These are phyloP conservation scores for Aplochiton taeniatus DNA, from an alignment of 2,797 vertebrate genomes.

Conservation along the genomic window DNA sequence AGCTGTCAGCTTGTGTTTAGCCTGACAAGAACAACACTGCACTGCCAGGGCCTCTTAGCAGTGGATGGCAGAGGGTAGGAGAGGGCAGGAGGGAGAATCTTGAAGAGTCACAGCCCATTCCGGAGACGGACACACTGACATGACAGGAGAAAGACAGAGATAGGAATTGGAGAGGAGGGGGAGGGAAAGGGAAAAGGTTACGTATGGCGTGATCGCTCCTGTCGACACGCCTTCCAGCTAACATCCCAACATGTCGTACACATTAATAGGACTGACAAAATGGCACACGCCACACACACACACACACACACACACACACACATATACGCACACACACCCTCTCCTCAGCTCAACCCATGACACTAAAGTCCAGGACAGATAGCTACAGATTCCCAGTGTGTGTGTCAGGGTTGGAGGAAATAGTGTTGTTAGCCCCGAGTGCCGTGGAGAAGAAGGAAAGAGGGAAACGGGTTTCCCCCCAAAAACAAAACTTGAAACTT, in stretches of 20 bases:
- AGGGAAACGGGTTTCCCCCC: too few relatives aligned
- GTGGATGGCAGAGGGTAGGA: neutral
- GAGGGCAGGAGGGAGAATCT: neutral
- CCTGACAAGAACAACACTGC: slow-evolving; percentile 21
- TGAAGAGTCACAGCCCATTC: neutral
- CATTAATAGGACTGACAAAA: slow-evolving; percentile 4
- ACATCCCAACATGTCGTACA: neutral
- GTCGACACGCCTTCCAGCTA: neutral
- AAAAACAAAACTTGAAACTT: too few relatives aligned
- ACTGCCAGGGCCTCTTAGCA: slow-evolving; percentile 1
- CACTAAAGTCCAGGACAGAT: too few relatives aligned
- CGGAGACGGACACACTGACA: neutral
- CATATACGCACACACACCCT: too few relatives aligned
- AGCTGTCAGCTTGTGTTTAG: slow-evolving; percentile 48
- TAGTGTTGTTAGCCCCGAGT: too few relatives aligned
- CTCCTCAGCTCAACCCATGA: too few relatives aligned
- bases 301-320: too few relatives aligned
- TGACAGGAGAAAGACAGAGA: neutral
- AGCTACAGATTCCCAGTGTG: too few relatives aligned
- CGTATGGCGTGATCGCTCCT: neutral
- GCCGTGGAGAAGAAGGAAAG: too few relatives aligned
- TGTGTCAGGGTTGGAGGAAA: too few relatives aligned
- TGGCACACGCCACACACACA: neutral
- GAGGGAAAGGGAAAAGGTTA: neutral
- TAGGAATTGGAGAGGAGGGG: neutral